These are phyloP conservation scores for Nemotelus nigrinus DNA, from an alignment of 2,888 invertebrate species.

Conservation along the genomic window DNA sequence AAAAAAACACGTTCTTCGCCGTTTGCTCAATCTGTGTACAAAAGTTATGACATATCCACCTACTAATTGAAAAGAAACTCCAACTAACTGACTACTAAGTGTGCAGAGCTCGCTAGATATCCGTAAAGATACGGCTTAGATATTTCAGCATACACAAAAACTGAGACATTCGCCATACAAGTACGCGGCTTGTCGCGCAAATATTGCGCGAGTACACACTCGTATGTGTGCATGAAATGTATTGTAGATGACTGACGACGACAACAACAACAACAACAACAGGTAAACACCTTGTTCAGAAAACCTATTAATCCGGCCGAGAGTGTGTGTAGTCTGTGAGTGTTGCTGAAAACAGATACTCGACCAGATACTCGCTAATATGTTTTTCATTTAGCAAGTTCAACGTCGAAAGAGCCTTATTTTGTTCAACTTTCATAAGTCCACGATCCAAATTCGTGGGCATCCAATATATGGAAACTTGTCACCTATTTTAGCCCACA, in stretches of 20 bases:
- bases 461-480: constrained; percentile 31
- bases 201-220: neutral
- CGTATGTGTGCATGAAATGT: constrained; percentile 3
- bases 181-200: neutral
- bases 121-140: constrained; percentile 5
- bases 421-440: constrained; percentile 26
- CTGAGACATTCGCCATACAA: neutral
- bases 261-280: neutral
- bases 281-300: constrained; percentile 36
- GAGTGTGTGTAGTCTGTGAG: constrained; percentile 5
- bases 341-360: constrained; percentile 8
- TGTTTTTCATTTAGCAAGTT: constrained; percentile 31
- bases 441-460: constrained; percentile 30
- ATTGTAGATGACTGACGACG: neutral
- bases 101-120: neutral
- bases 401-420: constrained; percentile 9
- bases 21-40: constrained; percentile 24
- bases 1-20: neutral
- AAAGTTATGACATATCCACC: constrained; percentile 41
- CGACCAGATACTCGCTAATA: constrained; percentile 22
- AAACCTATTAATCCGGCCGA: neutral
- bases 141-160: neutral
- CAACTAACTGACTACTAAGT: constrained; percentile 30
- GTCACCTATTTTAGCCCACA: constrained; percentile 40
- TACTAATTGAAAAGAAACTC: constrained; percentile 39